Evolutionary conservation across 1,140 invertebrate genomes (phyloP), one percentile per base, ranked within the genome.

Genomic region (Brachystomella parvula): DNA sequence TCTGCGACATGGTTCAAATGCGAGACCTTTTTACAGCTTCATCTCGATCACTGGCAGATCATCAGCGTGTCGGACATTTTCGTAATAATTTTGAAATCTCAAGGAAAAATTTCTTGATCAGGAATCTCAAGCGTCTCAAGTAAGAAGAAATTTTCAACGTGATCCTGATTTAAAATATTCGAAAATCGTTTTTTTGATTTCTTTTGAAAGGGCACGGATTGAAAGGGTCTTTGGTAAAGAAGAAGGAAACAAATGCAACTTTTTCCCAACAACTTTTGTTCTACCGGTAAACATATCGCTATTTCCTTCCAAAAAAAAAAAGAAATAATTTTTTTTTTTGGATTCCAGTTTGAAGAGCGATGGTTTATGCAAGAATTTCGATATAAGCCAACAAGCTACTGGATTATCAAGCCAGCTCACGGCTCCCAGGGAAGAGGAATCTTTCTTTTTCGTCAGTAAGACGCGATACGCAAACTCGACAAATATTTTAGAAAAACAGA

Each of bases 331-430:
- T 9, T 6, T 39, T 39, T 19, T 9, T 9, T 39, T 6, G 6
- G 6, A 9, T 39, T 39, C 66, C 76, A 47, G 79, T 78, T 61
- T 21, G 72, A 72, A 44, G 67, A 74, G 31, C 61, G 62, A 56
- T 28, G 61, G 21, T 81, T 82, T 77, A 76, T 80, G 24, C 78
- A 81, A 66, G 83, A 85, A 65, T 83, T 83, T 71, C 76, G 80
- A 39, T 81, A 79, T 66, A 79, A 81, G 62, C 75, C 74, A 0
- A 81, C 81, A 0, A 78, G 76, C 0, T 83, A 81, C 3, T 85
- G 83, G 83, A 85, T 85, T 47, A 84, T 85, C 72, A 85, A 86
- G 71, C 84, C 84, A 2, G 81, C 80, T 33, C 79, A 77, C 2
- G 75, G 79, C 19, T 79, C 78, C 3, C 78, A 79, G 72, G 81